Evolutionary conservation across 2,888 invertebrate species (phyloP).

Genomic region (Balanococcus diminutus): DNA sequence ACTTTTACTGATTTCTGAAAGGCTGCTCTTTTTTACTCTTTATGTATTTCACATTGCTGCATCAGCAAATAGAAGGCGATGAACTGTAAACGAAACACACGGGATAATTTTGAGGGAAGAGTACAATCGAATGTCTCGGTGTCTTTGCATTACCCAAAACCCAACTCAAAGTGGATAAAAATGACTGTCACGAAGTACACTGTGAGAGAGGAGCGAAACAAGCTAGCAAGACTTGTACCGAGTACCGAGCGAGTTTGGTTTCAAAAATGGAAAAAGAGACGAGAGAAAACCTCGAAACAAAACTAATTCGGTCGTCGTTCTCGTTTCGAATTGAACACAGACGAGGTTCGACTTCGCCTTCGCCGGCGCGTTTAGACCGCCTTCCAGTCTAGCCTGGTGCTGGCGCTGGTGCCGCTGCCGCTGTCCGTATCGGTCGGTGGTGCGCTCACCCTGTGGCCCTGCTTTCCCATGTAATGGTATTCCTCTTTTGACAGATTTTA

Average conservation of each 20-base stretch:
- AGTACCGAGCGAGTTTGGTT: not conserved
- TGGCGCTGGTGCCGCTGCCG: not conserved
- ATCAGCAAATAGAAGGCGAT: not conserved
- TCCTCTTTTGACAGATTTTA: conserved; percentile 48
- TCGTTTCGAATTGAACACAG: not conserved
- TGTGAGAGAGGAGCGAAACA: not conserved
- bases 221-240: not conserved
- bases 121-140: not conserved
- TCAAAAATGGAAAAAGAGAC: not conserved
- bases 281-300: not conserved
- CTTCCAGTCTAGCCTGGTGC: not conserved
- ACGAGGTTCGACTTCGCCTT: not conserved
- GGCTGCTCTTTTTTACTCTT: no score
- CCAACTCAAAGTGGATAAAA: not conserved
- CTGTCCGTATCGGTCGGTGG: not conserved
- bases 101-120: not conserved
- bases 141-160: not conserved
- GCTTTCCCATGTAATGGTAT: not conserved
- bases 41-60: not conserved
- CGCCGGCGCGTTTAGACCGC: not conserved
- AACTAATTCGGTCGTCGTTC: not conserved
- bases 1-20: no score
- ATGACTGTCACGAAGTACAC: not conserved
- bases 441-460: not conserved
- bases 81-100: no score